Evolutionary conservation across 2,888 invertebrate species (phyloP).

Genomic region (Coecobrya sp.): DNA sequence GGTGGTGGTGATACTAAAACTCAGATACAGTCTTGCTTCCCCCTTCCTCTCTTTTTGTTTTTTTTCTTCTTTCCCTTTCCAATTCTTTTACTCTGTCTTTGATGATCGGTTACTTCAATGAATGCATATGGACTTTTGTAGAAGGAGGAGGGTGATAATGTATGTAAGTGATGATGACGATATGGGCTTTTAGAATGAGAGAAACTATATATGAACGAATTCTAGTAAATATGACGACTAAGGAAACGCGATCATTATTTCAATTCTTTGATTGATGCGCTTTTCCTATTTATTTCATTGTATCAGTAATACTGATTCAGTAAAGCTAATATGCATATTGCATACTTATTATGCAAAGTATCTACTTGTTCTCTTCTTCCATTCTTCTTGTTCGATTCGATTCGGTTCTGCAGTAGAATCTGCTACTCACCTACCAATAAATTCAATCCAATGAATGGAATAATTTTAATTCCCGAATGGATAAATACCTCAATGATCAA

Average conservation of each 20-base stretch:
- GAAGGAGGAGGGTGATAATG: conserved; percentile 18
- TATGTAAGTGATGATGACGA: conserved; percentile 1
- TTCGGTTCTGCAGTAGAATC: background rate
- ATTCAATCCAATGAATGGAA: conserved; percentile 53
- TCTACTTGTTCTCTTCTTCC: conserved; percentile 18
- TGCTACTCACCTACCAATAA: conserved; percentile 5
- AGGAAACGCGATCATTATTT: conserved; percentile 75
- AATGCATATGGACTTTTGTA: background rate
- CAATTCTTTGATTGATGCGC: conserved; percentile 80
- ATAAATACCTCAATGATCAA: conserved; percentile 60
- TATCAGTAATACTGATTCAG: background rate
- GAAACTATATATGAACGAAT: background rate
- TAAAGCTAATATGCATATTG: background rate
- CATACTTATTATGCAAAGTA: conserved; percentile 3
- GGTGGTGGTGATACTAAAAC: conserved; percentile 28
- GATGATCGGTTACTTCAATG: conserved; percentile 68
- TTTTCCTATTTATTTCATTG: conserved; percentile 49
- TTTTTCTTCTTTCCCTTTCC: conserved; percentile 29
- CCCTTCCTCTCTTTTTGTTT: conserved; percentile 20
- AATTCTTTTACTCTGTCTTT: conserved; percentile 62
- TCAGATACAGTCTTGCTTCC: background rate
- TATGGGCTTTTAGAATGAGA: background rate
- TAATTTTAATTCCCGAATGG: conserved; percentile 37
- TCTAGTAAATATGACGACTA: conserved; percentile 15
- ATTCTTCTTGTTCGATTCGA: background rate